A percentile compares a stretch with the other conserved stretches of the same genome.
phyloP scores from a whole-genome alignment of 2,113 vertebrate genomes.

The Globicephala melas region DNA sequence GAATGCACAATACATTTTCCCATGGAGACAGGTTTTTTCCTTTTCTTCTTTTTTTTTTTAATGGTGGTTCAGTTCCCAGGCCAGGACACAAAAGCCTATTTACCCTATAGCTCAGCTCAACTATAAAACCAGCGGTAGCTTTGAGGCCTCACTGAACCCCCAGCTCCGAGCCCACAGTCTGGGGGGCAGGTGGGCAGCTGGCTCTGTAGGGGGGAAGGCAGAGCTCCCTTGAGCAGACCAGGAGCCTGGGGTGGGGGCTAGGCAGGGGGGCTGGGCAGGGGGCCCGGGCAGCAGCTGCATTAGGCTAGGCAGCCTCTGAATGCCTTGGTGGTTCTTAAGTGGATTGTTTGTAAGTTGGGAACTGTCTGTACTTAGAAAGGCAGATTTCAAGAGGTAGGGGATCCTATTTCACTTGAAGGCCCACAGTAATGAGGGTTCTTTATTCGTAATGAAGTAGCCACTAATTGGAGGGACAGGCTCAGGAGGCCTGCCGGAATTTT shows the following conservation, averaged over 20 bases:
- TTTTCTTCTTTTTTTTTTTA: background rate
- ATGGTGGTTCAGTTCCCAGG: slow-evolving; percentile 74
- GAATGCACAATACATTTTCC: slow-evolving; percentile 66
- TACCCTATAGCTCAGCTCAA: slow-evolving; percentile 68
- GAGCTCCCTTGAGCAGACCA: slow-evolving; percentile 50
- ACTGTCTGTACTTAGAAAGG: slow-evolving; percentile 77
- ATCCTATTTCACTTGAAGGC: slow-evolving; percentile 79
- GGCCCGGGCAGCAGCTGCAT: slow-evolving; percentile 69
- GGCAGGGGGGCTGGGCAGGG: slow-evolving; percentile 58
- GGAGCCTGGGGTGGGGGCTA: background rate
- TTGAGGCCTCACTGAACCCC: slow-evolving; percentile 70
- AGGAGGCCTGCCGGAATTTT: slow-evolving; percentile 71
- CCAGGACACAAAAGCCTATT: slow-evolving; percentile 77
- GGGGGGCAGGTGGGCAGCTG: slow-evolving; percentile 76
- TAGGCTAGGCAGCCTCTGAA: slow-evolving; percentile 70
- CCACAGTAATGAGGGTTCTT: slow-evolving; percentile 78
- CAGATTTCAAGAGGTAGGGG: slow-evolving; percentile 77
- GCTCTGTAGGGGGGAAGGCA: slow-evolving; percentile 43
- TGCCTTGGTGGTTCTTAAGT: slow-evolving; percentile 78
- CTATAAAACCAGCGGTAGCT: slow-evolving; percentile 72
- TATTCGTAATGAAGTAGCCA: slow-evolving; percentile 77
- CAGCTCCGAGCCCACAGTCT: slow-evolving; percentile 9
- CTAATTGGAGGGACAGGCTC: slow-evolving; percentile 76
- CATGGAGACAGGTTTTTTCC: slow-evolving; percentile 52
- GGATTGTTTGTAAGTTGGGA: slow-evolving; percentile 79